Percentiles rank a stretch among this genome's conserved stretches.
phyloP scores from a whole-genome alignment of 2,797 vertebrate species.

The Malurus leucopterus region DNA sequence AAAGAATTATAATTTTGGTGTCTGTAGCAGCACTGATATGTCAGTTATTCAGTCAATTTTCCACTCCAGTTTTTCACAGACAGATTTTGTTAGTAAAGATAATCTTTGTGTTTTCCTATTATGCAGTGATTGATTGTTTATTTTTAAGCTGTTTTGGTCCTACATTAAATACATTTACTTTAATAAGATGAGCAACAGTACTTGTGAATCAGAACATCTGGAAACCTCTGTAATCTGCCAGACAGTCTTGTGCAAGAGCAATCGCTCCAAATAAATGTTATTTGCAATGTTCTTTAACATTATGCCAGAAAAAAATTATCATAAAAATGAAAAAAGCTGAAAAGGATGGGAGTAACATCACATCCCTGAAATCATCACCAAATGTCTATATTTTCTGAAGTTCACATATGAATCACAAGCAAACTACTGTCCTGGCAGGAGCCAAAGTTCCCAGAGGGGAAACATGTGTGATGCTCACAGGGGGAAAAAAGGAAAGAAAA shows the following conservation, averaged over 20 bases:
- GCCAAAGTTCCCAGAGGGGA: not conserved
- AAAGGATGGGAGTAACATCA: not conserved
- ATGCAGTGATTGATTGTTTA: not conserved
- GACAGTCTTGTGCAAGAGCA: slow-evolving; percentile 13
- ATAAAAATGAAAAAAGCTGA: not conserved
- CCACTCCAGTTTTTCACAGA: not conserved
- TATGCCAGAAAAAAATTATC: not conserved
- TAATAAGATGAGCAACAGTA: not conserved
- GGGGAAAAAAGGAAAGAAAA: not conserved
- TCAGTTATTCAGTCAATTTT: not conserved
- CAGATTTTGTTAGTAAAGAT: not conserved
- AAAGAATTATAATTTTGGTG: not conserved
- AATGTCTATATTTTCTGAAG: not conserved
- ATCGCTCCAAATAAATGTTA: not conserved
- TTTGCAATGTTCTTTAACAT: not conserved
- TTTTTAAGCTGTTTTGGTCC: not conserved
- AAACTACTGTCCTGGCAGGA: slow-evolving; percentile 32
- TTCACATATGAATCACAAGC: slow-evolving; percentile 6
- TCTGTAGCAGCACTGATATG: not conserved
- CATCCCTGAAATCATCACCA: not conserved
- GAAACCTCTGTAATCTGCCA: not conserved
- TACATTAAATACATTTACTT: not conserved
- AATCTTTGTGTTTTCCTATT: not conserved
- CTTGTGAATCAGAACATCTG: slow-evolving; percentile 31
- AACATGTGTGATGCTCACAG: not conserved